Evolutionary conservation across 2,113 vertebrate genomes (phyloP).

Genomic region (Cercocebus atys): DNA sequence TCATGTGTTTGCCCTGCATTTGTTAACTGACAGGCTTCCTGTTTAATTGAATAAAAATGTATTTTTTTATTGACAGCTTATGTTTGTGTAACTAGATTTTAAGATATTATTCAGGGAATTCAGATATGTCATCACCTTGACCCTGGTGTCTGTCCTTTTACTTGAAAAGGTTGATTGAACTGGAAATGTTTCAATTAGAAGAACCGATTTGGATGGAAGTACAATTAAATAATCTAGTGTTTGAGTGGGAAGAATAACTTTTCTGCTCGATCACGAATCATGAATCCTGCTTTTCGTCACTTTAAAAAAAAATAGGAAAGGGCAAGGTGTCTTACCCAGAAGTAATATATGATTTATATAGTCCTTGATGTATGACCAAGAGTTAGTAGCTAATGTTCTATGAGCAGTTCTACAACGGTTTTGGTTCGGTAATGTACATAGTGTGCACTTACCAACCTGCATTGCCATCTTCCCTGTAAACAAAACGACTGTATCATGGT

Average conservation of each 20-base stretch:
- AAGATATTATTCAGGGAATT: not conserved
- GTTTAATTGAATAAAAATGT: constrained; percentile 2
- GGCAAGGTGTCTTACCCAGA: not conserved
- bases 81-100: not conserved
- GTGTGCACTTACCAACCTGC: not conserved
- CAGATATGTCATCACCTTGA: not conserved
- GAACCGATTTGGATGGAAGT: not conserved
- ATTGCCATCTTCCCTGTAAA: not conserved
- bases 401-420: not conserved
- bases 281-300: not conserved
- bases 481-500: not conserved
- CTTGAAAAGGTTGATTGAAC: not conserved
- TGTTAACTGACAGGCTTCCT: not conserved
- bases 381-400: not conserved
- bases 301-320: not conserved
- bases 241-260: not conserved
- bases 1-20: not conserved
- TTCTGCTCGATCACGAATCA: not conserved
- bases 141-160: not conserved
- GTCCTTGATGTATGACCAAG: not conserved
- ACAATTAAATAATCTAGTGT: not conserved
- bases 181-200: not conserved
- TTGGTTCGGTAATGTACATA: not conserved
- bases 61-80: not conserved
- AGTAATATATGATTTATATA: not conserved